Base-by-base conservation (phyloP, 2,888 invertebrate genomes). In the Arrhopalites spinosus region DNA sequence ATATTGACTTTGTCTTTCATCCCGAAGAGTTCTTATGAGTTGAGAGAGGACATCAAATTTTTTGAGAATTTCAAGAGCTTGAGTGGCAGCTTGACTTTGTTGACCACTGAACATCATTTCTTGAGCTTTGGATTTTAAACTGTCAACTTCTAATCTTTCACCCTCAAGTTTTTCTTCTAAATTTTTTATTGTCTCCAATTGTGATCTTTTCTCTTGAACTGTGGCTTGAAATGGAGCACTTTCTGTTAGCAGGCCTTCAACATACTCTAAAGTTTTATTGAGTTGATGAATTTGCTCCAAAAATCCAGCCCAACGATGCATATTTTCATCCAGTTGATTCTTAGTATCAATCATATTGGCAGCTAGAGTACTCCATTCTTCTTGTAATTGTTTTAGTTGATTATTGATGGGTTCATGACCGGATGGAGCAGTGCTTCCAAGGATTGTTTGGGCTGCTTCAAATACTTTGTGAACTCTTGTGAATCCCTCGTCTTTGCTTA, bases 401-500 rank as follows among this genome's bases (percentile, higher is more conserved):
- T 92, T 91, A 83, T 96, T 95, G 72, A 98, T 95, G 36, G 90
- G 89, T 81, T 92, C 91, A 82, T 97, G 95, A 0, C 97, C 97
- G 47, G 90, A 87, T 0, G 94, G 92, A 0, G 96, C 94, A 0
- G 97, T 96, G 84, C 95, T 96, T 0, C 94, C 93, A 83, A 96
- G 87, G 0, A 96, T 94, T 81, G 90, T 91, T 86, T 98, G 97
- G 0, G 95, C 96, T 81, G 94, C 86, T 84, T 96, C 96, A n/a
- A 96, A 92, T 59, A 94, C 89, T 69, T 90, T 90, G 84, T 97
- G 95, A 43, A 96, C 92, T 85, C 93, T 93, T 0, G 91, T 90
- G 83, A 94, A 95, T 2, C 96, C 96, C 87, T 95, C 95, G 83
- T 98, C 97, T 86, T 96, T 97, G 78, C 92, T 91, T n/a, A 96